Evolutionary conservation across 2,888 invertebrate genomes (phyloP).

Genomic region (Eupithecia vulgata): DNA sequence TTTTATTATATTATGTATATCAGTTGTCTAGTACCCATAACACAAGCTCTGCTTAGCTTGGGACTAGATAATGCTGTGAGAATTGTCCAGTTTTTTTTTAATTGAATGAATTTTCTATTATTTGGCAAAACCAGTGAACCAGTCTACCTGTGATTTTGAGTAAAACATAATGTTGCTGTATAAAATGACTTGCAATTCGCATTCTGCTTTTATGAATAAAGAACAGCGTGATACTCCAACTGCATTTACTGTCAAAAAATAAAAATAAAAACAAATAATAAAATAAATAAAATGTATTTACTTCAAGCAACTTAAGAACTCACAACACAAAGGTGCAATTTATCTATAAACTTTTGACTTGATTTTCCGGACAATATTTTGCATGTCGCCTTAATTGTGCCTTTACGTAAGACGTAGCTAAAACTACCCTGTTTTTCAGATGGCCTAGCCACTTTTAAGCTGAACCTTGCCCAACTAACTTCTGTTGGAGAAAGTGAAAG

Average conservation of each 20-base stretch:
- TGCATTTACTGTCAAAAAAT: not conserved
- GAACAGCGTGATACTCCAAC: not conserved
- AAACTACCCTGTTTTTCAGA: conserved; percentile 55
- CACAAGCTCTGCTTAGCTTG: too few relatives aligned
- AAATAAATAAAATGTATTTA: too few relatives aligned
- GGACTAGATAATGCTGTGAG: too few relatives aligned
- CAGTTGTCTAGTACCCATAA: too few relatives aligned
- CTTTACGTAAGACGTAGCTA: not conserved
- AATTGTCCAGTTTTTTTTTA: too few relatives aligned
- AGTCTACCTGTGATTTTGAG: too few relatives aligned
- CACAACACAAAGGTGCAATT: too few relatives aligned
- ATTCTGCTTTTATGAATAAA: not conserved
- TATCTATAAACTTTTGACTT: too few relatives aligned
- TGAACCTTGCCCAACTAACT: conserved; percentile 86
- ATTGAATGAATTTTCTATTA: too few relatives aligned
- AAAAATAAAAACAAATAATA: not conserved
- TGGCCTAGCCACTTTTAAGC: conserved; percentile 73
- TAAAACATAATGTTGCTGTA: not conserved
- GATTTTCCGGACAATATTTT: not conserved
- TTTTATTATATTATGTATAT: too few relatives aligned
- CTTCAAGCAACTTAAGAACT: too few relatives aligned
- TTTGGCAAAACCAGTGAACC: too few relatives aligned
- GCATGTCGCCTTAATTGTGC: not conserved
- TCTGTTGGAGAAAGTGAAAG: conserved; percentile 71
- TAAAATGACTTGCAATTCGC: not conserved